phyloP scores from a whole-genome alignment of 2,888 invertebrate species.

The Zhuqinia jingwanae region DNA sequence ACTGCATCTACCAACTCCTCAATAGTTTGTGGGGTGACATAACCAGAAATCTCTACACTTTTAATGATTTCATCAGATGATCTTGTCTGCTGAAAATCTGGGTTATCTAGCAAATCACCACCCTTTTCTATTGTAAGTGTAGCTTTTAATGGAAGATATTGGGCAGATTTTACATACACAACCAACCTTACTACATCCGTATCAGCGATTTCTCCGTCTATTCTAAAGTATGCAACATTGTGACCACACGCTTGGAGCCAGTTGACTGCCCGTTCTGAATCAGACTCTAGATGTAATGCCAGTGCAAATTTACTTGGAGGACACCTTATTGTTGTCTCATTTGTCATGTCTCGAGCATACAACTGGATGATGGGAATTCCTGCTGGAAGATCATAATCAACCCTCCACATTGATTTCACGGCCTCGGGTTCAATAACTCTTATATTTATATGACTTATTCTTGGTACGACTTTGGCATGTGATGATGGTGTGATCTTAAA shows the following conservation, averaged over 20 bases:
- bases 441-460: not conserved
- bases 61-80: conserved; percentile 52
- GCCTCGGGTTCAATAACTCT: not conserved
- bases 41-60: conserved; percentile 58
- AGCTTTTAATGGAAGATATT: conserved; percentile 48
- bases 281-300: conserved; percentile 32
- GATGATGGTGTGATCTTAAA: conserved; percentile 14
- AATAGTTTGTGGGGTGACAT: conserved; percentile 22
- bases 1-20: conserved; percentile 39
- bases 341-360: not conserved
- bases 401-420: conserved; percentile 55
- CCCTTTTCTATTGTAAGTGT: conserved; percentile 45
- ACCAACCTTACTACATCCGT: conserved; percentile 44
- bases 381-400: conserved; percentile 47
- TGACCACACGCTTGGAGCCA: conserved; percentile 57
- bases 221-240: conserved; percentile 55
- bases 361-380: conserved; percentile 49
- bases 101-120: conserved; percentile 19
- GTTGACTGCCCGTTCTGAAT: not conserved
- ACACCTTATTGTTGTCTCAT: conserved; percentile 13
- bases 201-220: conserved; percentile 27
- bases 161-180: conserved; percentile 20
- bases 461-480: not conserved
- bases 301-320: conserved; percentile 58
- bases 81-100: conserved; percentile 14